A percentile compares a stretch with the other conserved stretches of the same genome.
Evolutionary conservation across 2,113 vertebrate species (phyloP).

Genomic region (Xiphophorus couchianus): DNA sequence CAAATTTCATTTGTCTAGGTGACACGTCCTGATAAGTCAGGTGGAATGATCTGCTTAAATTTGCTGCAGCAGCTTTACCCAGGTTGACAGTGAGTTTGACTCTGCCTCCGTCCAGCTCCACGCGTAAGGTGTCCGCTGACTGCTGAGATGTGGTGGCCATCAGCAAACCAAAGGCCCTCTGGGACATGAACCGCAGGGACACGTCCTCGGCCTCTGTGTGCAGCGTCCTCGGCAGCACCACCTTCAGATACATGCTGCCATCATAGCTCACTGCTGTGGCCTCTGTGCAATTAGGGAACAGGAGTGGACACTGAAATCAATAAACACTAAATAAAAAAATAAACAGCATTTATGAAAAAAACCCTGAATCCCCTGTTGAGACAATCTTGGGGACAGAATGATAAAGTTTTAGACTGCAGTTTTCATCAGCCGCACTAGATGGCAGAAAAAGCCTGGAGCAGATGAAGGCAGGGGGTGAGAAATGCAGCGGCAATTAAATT

Average conservation of each 20-base stretch:
- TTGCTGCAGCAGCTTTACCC: slow-evolving; percentile 81
- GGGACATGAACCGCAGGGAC: slow-evolving; percentile 93
- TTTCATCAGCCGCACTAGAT: slow-evolving; percentile 72
- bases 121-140: slow-evolving; percentile 92
- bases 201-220: slow-evolving; percentile 96
- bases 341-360: slow-evolving; percentile 26
- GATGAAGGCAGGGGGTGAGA: background rate
- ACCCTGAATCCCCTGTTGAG: slow-evolving; percentile 8
- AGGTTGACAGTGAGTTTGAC: slow-evolving; percentile 96
- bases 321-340: slow-evolving; percentile 8
- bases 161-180: slow-evolving; percentile 92
- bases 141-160: slow-evolving; percentile 95
- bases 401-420: slow-evolving; percentile 69
- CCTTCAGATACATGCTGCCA: slow-evolving; percentile 95
- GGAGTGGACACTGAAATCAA: slow-evolving; percentile 4
- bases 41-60: slow-evolving; percentile 28
- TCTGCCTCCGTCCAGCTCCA: slow-evolving; percentile 92
- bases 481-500: slow-evolving; percentile 55
- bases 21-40: slow-evolving; percentile 49
- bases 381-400: slow-evolving; percentile 37
- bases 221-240: slow-evolving; percentile 85
- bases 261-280: slow-evolving; percentile 93
- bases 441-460: slow-evolving; percentile 75
- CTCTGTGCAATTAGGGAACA: slow-evolving; percentile 75
- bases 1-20: slow-evolving; percentile 36